Base-by-base conservation (phyloP, 2,888 invertebrate species). In the Lithosia quadra region DNA sequence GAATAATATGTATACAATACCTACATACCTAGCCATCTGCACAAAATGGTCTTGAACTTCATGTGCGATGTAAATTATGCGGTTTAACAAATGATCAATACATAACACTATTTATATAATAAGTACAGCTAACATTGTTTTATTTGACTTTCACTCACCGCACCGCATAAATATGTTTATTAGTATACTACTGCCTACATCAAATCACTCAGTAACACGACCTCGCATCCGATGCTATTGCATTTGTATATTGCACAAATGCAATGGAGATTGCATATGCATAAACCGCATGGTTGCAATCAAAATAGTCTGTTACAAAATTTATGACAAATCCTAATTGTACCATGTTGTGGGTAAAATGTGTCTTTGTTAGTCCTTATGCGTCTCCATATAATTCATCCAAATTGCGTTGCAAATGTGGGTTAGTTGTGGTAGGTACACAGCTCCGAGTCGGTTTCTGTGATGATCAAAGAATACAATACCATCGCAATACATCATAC, bases 241-340 rank as follows among this genome's bases (percentile, higher is more conserved):
- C 81, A 77, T 74, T 77, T 73, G 69, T 65, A 21, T 68, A 71
- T 82, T 81, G 80, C 82, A 81, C 80, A 77, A 79, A 76, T 77
- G 79, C 76, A 81, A 66, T 71, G 68, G 73, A 70, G 69, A 72
- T 77, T 77, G 76, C 82, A 77, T 69, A 74, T 69, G 56, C 63
- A 65, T 63, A 76, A 72, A 67, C 72, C 61, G 68, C 65, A 66
- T 61, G n/a, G 49, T n/a, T 49, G 49, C 49, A 49, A 49, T 49
- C 49, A 49, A 49, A 34, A 49, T 67, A 57, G 21, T 43, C 55
- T n/a, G 56, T 71, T 78, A 63, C 79, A 58, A 73, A 74, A 76
- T 68, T 60, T 57, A 43, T n/a, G 56, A 63, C 68, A 65, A 67
- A 68, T 53, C 8, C 55, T 33, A 57, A n/a, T 56, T 36, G 18